Evolutionary conservation across 1,140 invertebrate species (phyloP).

Genomic region (Neotoxoptera formosana): DNA sequence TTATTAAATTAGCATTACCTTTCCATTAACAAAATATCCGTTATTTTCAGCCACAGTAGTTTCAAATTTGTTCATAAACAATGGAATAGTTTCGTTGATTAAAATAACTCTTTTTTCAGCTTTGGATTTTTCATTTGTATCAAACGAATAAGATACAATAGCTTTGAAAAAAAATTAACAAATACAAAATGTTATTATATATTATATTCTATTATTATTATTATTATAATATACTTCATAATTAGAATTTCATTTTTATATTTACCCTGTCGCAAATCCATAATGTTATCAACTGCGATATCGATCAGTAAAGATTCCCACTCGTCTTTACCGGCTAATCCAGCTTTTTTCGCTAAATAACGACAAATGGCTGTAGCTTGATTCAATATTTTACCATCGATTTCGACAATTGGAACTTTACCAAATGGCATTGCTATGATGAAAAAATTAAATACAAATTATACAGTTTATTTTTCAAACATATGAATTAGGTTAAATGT

Average conservation of each 20-base stretch:
- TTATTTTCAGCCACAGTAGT: constrained; percentile 64
- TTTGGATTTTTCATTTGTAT: constrained; percentile 62
- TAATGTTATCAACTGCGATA: constrained; percentile 63
- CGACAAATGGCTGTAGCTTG: constrained; percentile 68
- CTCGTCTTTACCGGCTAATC: constrained; percentile 66
- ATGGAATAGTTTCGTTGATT: constrained; percentile 65
- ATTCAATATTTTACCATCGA: constrained; percentile 66
- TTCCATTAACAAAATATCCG: constrained; percentile 66
- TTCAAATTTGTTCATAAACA: constrained; percentile 69
- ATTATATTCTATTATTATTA: too few species aligned
- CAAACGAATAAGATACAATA: constrained; percentile 61
- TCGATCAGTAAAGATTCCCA: constrained; percentile 61
- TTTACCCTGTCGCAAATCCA: constrained; percentile 63
- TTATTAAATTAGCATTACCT: constrained; percentile 61
- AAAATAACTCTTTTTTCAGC: constrained; percentile 61
- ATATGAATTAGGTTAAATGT: too few species aligned
- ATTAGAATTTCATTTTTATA: too few species aligned
- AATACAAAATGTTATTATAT: too few species aligned
- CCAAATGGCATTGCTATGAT: neutral
- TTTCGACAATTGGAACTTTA: constrained; percentile 67
- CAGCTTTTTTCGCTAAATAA: constrained; percentile 67
- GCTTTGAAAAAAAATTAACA: constrained; percentile 59
- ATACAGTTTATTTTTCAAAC: too few species aligned
- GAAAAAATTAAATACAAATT: too few species aligned
- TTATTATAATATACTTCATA: too few species aligned